These are phyloP conservation scores for Ahaetulla prasina DNA, from an alignment of 2,113 vertebrate genomes.

Conservation along the genomic window DNA sequence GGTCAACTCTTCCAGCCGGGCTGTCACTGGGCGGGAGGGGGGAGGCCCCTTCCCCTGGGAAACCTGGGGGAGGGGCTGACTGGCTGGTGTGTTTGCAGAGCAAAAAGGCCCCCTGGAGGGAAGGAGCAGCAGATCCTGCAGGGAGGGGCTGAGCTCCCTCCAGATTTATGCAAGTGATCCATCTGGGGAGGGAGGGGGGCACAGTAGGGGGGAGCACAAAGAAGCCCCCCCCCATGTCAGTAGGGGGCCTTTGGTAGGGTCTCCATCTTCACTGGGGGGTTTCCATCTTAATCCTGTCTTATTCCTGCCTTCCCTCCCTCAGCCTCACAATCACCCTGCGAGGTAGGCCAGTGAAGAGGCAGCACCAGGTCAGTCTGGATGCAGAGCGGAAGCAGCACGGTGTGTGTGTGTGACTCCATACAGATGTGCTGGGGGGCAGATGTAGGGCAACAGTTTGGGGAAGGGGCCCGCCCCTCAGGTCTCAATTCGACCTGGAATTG, in stretches of 20 bases:
- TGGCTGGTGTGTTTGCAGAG: neutral
- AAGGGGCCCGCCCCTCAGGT: too few species aligned
- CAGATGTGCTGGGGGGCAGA: too few species aligned
- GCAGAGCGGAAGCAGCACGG: too few species aligned
- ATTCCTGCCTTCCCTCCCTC: neutral
- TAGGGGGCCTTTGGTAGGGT: neutral
- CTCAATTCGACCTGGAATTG: too few species aligned
- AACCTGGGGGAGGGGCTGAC: neutral
- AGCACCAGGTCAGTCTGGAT: neutral
- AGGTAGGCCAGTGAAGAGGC: neutral
- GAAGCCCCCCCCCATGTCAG: neutral
- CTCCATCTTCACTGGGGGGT: neutral
- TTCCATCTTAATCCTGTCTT: neutral
- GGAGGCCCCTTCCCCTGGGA: neutral
- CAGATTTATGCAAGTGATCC: neutral
- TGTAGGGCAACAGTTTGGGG: too few species aligned
- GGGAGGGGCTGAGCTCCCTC: neutral
- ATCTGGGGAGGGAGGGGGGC: neutral
- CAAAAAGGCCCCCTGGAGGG: neutral
- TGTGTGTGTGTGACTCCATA: too few species aligned
- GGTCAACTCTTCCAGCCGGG: slow-evolving; percentile 58
- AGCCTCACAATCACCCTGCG: neutral
- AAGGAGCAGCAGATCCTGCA: neutral
- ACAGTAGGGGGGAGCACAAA: neutral
- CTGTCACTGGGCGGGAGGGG: neutral